These are phyloP conservation scores for Minunthozetes semirufus DNA, from an alignment of 2,888 invertebrate genomes.

Conservation along the genomic window DNA sequence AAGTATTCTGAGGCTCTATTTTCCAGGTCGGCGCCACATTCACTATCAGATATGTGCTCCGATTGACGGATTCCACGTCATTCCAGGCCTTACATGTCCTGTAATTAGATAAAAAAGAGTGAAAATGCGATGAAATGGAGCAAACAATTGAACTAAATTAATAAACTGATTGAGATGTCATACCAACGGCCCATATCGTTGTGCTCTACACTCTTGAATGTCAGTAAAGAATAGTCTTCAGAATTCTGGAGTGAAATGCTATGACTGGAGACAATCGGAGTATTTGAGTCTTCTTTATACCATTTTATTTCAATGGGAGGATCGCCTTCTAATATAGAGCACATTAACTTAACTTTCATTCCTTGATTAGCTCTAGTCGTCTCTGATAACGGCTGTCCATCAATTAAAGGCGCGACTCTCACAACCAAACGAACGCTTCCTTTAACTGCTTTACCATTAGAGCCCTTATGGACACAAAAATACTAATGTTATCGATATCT, in stretches of 20 bases:
- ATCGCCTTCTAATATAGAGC: slow-evolving; percentile 45
- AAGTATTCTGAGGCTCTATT: slow-evolving; percentile 39
- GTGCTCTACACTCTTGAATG: slow-evolving; percentile 44
- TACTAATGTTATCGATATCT: slow-evolving; percentile 1
- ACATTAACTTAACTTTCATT: slow-evolving; percentile 40
- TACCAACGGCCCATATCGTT: slow-evolving; percentile 35
- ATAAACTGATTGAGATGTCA: background rate
- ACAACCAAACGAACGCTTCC: slow-evolving; percentile 33
- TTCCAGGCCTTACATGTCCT: slow-evolving; percentile 47
- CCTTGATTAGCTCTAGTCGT: slow-evolving; percentile 39
- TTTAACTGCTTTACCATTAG: slow-evolving; percentile 31
- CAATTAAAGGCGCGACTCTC: slow-evolving; percentile 41
- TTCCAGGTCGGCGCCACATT: slow-evolving; percentile 45
- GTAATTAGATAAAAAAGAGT: slow-evolving; percentile 2
- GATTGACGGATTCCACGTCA: slow-evolving; percentile 39
- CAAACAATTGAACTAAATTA: background rate
- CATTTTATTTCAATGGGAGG: slow-evolving; percentile 48
- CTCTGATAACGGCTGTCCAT: slow-evolving; percentile 37
- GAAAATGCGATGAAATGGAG: background rate
- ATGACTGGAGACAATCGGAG: slow-evolving; percentile 28
- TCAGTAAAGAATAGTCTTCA: slow-evolving; percentile 46
- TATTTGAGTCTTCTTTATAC: slow-evolving; percentile 41
- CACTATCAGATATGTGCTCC: slow-evolving; percentile 47
- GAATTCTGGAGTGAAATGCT: slow-evolving; percentile 44
- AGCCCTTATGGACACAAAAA: slow-evolving; percentile 26